Evolutionary conservation across 2,113 vertebrate species (phyloP), one percentile per base, ranked within the genome.

Genomic region (Plectropomus leopardus): DNA sequence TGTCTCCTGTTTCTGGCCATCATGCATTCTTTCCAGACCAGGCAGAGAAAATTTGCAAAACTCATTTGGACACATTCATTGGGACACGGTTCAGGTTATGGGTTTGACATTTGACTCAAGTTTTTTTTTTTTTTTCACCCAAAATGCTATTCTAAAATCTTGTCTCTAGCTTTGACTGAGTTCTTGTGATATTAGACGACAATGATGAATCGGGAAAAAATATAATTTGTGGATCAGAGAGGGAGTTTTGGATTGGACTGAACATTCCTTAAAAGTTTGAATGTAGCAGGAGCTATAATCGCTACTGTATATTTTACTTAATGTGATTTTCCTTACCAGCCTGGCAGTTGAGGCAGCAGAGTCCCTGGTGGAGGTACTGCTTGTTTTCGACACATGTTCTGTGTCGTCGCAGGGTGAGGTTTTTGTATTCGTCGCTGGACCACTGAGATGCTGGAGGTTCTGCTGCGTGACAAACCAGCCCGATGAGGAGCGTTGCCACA

Each of bases 271-370:
- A n/a, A n/a, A 53, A 23, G 30, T 19, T 26, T 32, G 40, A 50
- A 64, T 26, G 28, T 34, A 26, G 14, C n/a, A 15, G 44, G 51
- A 59, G 63, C 40, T 70, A 26, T 60, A 21, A 32, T 10, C 7
- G 9, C 8, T 32, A 13, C 14, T 51, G 11, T 28, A 4, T 3
- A 6, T 26, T 47, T 16, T 16, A 1, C 57, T 50, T 21, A 1
- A 40, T 15, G 48, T 17, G 58, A 17, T 66, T 64, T 1, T 66
- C 21, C 94, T 94, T 82, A 96, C 95, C 95, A 15, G 94, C 94
- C 28, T 90, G 88, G 81, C 95, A 96, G 57, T 96, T 95, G 61
- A 87, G 91, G 90, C 95, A 96, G 88, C 95, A 96, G 70, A 92
- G 78, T 9, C 87, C 88, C n/a, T 84, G 88, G 78, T 93, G 72